These are phyloP conservation scores for Glossophaga mutica DNA, from an alignment of 2,797 vertebrate genomes.

Conservation along the genomic window DNA sequence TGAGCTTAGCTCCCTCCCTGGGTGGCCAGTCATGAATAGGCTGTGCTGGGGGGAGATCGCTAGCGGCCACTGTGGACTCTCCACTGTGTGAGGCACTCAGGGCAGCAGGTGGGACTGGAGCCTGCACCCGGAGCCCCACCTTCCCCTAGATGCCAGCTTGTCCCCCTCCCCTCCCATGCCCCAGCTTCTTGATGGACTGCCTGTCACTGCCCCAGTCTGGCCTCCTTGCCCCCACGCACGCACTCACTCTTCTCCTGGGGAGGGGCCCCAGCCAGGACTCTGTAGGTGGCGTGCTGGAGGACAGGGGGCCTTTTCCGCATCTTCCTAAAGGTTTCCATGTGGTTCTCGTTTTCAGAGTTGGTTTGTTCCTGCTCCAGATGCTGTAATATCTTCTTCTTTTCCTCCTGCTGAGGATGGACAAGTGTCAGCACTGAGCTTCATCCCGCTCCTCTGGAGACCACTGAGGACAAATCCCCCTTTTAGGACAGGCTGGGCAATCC, in stretches of 20 bases:
- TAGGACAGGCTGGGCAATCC: not conserved
- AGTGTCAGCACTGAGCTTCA: not conserved
- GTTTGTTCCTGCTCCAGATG: constrained; percentile 4
- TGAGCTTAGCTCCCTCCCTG: not conserved
- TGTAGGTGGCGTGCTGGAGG: constrained; percentile 64
- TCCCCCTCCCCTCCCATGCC: too few relatives aligned
- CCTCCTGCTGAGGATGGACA: constrained; percentile 31
- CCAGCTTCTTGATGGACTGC: not conserved
- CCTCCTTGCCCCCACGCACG: fast-evolving
- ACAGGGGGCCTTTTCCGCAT: not conserved
- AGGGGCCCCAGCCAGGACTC: constrained; percentile 66
- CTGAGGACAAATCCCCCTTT: not conserved
- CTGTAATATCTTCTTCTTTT: constrained; percentile 20
- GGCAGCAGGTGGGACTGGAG: not conserved
- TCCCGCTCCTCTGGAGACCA: not conserved
- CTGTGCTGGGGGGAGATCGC: not conserved
- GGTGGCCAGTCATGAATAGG: not conserved
- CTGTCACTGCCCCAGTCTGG: not conserved
- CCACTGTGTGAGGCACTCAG: not conserved
- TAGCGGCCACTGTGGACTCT: not conserved
- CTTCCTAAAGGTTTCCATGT: constrained; percentile 37
- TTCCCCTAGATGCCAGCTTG: not conserved
- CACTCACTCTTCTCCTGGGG: constrained; percentile 78
- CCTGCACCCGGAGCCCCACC: not conserved
- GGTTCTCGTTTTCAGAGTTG: not conserved